Evolutionary conservation across 1,140 invertebrate genomes (phyloP).

Genomic region (Bacillus rossius): DNA sequence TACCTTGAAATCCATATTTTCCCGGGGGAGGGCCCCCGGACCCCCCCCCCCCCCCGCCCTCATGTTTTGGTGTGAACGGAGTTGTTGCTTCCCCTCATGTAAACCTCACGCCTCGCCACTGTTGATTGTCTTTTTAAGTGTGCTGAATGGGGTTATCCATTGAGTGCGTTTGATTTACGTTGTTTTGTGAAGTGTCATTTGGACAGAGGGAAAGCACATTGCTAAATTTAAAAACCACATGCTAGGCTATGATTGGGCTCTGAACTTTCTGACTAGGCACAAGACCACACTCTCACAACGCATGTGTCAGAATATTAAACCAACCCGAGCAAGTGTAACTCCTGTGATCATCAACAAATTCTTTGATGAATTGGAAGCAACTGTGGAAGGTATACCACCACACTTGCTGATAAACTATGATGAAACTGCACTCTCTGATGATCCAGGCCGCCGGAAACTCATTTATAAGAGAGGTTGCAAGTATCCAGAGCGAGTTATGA

Average conservation of each 20-base stretch:
- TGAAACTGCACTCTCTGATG: slow-evolving; percentile 40
- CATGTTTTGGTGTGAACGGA: too few species aligned
- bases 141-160: too few species aligned
- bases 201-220: slow-evolving; percentile 16
- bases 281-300: slow-evolving; percentile 21
- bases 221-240: slow-evolving; percentile 28
- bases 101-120: too few species aligned
- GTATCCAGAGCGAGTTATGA: slow-evolving; percentile 35
- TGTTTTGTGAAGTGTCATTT: slow-evolving; percentile 30
- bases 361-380: too few species aligned
- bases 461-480: slow-evolving; percentile 33
- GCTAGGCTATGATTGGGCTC: slow-evolving; percentile 30
- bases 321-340: slow-evolving; percentile 18
- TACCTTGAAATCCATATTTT: too few species aligned
- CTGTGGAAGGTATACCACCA: neutral
- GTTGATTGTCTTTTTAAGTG: too few species aligned
- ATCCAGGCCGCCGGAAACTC: slow-evolving; percentile 35
- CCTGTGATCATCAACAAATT: too few species aligned
- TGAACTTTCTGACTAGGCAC: slow-evolving; percentile 27
- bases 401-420: slow-evolving; percentile 36
- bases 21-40: too few species aligned
- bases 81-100: too few species aligned
- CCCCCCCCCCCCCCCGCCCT: too few species aligned
- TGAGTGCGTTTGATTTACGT: too few species aligned
- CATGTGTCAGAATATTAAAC: slow-evolving; percentile 30